Evolutionary conservation across 2,888 invertebrate species (phyloP).

Genomic region (Andrena dorsata): DNA sequence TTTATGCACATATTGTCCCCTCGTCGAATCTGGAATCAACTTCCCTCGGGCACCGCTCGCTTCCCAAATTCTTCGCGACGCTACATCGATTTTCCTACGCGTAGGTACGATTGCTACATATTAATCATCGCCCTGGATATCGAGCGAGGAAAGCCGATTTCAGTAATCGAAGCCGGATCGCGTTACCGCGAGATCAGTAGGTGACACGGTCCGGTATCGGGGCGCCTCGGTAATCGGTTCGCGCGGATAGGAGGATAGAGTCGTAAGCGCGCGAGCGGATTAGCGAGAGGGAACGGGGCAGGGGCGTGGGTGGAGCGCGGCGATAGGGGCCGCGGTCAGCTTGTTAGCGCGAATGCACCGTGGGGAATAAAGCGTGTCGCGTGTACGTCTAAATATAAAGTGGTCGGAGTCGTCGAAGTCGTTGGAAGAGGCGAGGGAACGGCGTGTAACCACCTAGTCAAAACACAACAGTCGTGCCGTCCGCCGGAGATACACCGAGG

Average conservation of each 20-base stretch:
- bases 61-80: too few relatives aligned
- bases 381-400: slow-evolving; percentile 77
- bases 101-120: too few relatives aligned
- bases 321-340: slow-evolving; percentile 14
- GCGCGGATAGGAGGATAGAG: neutral
- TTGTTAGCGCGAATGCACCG: slow-evolving; percentile 50
- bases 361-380: slow-evolving; percentile 65
- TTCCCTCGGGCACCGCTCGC: too few relatives aligned
- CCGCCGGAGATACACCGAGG: slow-evolving; percentile 6
- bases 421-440: slow-evolving; percentile 54
- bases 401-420: slow-evolving; percentile 42
- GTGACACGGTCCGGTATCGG: slow-evolving; percentile 12
- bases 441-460: slow-evolving; percentile 64
- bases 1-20: too few relatives aligned
- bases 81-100: too few relatives aligned
- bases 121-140: too few relatives aligned
- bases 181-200: too few relatives aligned
- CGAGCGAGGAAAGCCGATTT: too few relatives aligned
- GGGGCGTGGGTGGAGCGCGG: slow-evolving; percentile 32
- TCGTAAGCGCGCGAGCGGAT: slow-evolving; percentile 28
- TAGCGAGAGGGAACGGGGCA: neutral
- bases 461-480: slow-evolving; percentile 52
- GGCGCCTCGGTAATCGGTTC: neutral
- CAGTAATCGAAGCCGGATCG: too few relatives aligned
- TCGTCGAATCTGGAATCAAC: too few relatives aligned